These are phyloP conservation scores for Maccullochella peelii DNA, from an alignment of 2,113 vertebrate species.

Conservation along the genomic window DNA sequence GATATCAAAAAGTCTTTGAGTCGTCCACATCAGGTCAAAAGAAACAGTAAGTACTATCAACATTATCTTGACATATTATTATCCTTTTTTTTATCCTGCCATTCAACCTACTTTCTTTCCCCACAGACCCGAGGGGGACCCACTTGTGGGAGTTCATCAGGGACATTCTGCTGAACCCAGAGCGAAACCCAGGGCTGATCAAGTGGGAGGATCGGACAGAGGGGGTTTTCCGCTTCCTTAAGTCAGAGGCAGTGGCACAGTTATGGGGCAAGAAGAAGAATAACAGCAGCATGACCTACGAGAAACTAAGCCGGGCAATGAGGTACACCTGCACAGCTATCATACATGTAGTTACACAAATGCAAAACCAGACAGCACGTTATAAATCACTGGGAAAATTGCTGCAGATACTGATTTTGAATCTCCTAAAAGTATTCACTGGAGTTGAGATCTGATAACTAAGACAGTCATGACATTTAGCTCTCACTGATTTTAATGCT, in stretches of 20 bases:
- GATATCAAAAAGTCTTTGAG: conserved; percentile 88
- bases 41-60: conserved; percentile 91
- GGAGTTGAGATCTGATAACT: neutral
- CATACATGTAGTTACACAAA: neutral
- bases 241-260: conserved; percentile 97
- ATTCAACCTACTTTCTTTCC: neutral
- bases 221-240: conserved; percentile 96
- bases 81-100: neutral
- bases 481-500: neutral
- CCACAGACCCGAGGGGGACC: conserved; percentile 91
- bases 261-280: conserved; percentile 99
- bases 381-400: neutral
- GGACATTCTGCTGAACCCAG: conserved; percentile 95
- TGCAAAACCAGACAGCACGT: neutral
- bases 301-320: conserved; percentile 99
- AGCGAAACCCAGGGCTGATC: conserved; percentile 95
- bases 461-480: neutral
- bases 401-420: neutral
- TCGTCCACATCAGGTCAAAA: conserved; percentile 88
- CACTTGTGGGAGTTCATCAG: conserved; percentile 99
- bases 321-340: conserved; percentile 82
- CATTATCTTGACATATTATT: neutral
- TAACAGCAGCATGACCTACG: conserved; percentile 99
- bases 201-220: conserved; percentile 97
- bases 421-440: neutral